Conservation (phyloP, 1,140 invertebrate genomes). For the Orussus abietinus region DNA sequence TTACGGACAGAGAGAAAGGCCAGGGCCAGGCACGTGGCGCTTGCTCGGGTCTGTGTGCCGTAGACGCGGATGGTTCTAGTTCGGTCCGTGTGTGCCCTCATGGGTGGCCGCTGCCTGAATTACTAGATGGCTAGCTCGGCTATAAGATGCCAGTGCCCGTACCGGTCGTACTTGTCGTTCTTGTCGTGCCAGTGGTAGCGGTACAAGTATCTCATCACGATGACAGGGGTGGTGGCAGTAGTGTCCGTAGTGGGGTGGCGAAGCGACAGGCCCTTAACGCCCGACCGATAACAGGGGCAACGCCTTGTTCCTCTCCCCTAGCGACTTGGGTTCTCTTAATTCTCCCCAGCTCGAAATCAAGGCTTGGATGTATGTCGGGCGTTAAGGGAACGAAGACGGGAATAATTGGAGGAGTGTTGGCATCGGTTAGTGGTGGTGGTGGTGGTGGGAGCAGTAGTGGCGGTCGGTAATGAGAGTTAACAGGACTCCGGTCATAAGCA, state of each 20-base stretch:
- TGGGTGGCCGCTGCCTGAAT: conserved; percentile 46
- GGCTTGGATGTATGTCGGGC: no score
- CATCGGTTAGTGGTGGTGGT: conserved; percentile 11
- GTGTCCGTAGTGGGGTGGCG: no score
- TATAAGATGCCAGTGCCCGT: conserved; percentile 43
- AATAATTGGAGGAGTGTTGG: no score
- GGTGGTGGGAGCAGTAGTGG: conserved; percentile 5
- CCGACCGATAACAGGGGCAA: no score
- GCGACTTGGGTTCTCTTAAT: no score
- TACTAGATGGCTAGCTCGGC: conserved; percentile 41
- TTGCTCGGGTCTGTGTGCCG: conserved; percentile 48
- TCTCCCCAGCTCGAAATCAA: no score
- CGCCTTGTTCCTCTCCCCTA: no score
- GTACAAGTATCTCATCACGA: conserved; percentile 8
- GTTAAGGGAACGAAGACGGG: no score
- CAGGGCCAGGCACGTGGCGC: conserved; percentile 45
- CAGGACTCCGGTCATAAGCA: no score
- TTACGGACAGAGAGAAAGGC: conserved; percentile 54
- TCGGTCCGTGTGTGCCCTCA: conserved; percentile 41
- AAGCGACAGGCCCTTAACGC: no score
- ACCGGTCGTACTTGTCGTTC: conserved; percentile 25
- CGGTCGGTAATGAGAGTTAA: conserved; percentile 9
- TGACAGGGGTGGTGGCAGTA: neutral
- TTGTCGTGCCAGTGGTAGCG: conserved; percentile 16
- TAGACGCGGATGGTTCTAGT: conserved; percentile 46